Base-by-base conservation (phyloP, 1,140 invertebrate species). In the Idris sp. region DNA sequence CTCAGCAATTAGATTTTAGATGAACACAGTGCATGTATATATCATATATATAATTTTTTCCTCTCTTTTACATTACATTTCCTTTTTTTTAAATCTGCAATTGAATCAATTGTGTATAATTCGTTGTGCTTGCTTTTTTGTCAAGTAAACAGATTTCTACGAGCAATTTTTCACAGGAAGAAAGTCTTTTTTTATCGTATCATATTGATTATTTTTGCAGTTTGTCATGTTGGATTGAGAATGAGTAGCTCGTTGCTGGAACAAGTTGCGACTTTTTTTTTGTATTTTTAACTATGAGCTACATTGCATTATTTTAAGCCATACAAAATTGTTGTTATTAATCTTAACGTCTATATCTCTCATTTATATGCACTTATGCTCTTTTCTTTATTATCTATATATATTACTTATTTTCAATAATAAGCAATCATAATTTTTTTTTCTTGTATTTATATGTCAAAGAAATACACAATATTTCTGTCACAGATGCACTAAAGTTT, bases 241-340 rank as follows among this genome's bases (percentile, higher is more conserved):
- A n/a, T n/a, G n/a, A n/a, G n/a, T 58, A 53, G 58, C 41, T 56
- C 46, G 26, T 72, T 49, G 18, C 31, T 44, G 41, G 31, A 43
- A 49, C 54, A 59, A 28, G 44, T 51, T 49, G 16, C 30, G 40
- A 61, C 19, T 72, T 53, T 28, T 44, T 5, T 59, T 36, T 31
- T n/a, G 6, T 31, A 43, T 31, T 6, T 61, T 49, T 14, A n/a
- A 54, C 65, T 79, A 82, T 59, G 36, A 75, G 41, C 73, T 84
- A 81, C 62, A 56, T 77, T 79, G 46, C 76, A 22, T 22, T 22
- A 22, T 49, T 61, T 80, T 76, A 79, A 72, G 74, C 68, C 75
- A 81, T 82, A 83, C 65, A 83, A 81, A 83, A 83, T 64, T 71
- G 77, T 78, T 51, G 2, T 2, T 51, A 18, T 61, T 30, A 40